These are phyloP conservation scores for Leucoraja erinaceus DNA, from an alignment of 2,113 vertebrate genomes.

Conservation along the genomic window DNA sequence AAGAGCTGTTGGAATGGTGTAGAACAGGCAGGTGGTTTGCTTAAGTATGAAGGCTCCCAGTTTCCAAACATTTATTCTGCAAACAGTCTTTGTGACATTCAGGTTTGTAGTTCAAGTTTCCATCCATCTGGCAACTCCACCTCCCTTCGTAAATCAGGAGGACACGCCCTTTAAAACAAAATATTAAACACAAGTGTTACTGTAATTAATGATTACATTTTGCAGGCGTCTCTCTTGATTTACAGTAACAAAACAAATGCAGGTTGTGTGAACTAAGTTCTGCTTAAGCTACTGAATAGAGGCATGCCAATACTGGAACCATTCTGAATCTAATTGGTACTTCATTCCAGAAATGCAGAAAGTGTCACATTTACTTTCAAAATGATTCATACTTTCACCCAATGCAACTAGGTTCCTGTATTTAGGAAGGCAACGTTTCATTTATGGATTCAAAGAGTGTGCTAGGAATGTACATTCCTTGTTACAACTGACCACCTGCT, in stretches of 20 bases:
- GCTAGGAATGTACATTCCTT: background rate
- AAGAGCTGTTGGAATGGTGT: slow-evolving; percentile 18
- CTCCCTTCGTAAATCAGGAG: background rate
- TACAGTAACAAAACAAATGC: background rate
- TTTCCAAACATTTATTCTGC: slow-evolving; percentile 32
- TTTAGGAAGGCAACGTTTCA: background rate
- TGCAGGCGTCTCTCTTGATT: background rate
- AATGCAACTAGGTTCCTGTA: background rate
- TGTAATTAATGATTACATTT: background rate
- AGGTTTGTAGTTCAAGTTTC: slow-evolving; percentile 16
- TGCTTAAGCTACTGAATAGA: background rate
- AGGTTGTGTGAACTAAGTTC: background rate
- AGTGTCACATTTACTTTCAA: background rate
- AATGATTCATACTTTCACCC: background rate
- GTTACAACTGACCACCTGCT: background rate
- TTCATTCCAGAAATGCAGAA: background rate
- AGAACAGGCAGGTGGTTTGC: slow-evolving; percentile 16
- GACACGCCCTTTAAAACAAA: background rate
- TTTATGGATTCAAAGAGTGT: background rate
- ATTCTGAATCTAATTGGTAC: background rate
- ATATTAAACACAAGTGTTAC: background rate
- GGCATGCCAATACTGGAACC: background rate
- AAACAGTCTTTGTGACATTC: slow-evolving; percentile 27
- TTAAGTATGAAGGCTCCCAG: slow-evolving; percentile 30
- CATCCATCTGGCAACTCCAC: background rate